phyloP scores from a whole-genome alignment of 2,888 invertebrate species.

The Gymnoscelis rufifasciata region DNA sequence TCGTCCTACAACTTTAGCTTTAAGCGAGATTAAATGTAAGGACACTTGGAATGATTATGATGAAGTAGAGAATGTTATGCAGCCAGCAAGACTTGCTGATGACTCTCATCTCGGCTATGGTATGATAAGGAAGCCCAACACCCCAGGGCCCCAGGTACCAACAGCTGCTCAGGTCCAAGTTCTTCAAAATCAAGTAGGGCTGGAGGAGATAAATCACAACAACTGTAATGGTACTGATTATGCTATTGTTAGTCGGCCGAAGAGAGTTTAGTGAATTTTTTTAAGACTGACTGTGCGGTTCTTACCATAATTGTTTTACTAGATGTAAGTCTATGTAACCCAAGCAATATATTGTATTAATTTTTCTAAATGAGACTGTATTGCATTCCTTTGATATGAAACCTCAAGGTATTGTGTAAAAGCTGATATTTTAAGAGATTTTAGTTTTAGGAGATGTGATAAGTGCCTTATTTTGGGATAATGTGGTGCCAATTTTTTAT shows the following conservation, averaged over 20 bases:
- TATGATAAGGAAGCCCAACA: conserved; percentile 83
- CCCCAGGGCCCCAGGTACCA: conserved; percentile 75
- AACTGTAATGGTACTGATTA: conserved; percentile 88
- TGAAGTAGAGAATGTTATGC: conserved; percentile 84
- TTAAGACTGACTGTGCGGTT: conserved; percentile 58
- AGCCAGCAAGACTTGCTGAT: conserved; percentile 85
- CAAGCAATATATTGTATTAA: conserved; percentile 15
- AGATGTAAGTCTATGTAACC: conserved; percentile 12
- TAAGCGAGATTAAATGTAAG: conserved; percentile 63
- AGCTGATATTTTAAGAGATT: conserved; percentile 29
- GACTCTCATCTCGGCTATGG: conserved; percentile 90
- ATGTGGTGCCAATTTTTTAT: conserved; percentile 64
- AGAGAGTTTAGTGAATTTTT: conserved; percentile 82
- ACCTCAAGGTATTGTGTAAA: conserved; percentile 17
- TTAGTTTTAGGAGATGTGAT: conserved; percentile 40
- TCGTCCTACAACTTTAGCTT: conserved; percentile 75
- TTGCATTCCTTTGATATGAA: conserved; percentile 48
- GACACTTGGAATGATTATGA: conserved; percentile 87
- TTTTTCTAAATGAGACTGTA: conserved; percentile 44
- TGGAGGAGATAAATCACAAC: conserved; percentile 81
- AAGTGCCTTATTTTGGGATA: conserved; percentile 62
- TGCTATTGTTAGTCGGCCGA: conserved; percentile 90
- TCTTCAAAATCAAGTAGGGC: conserved; percentile 64
- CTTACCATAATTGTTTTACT: conserved; percentile 33
- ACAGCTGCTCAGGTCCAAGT: conserved; percentile 71